Evolutionary conservation across 2,113 vertebrate genomes (phyloP).

Genomic region (Pelmatolapia mariae): DNA sequence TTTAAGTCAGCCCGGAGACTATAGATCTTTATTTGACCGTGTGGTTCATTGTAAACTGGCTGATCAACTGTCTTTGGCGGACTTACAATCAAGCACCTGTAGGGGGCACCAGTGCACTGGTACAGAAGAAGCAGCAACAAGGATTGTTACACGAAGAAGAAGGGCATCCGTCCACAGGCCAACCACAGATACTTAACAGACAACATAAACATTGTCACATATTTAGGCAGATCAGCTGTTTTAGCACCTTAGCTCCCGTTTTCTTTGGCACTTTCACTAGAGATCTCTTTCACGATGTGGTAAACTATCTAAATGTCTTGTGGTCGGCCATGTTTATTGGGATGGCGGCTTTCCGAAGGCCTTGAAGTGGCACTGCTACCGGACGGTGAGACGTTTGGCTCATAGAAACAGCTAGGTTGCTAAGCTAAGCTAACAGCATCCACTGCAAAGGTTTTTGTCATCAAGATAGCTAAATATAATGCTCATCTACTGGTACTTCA

Average conservation of each 20-base stretch:
- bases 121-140: accelerated
- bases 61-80: neutral
- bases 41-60: neutral
- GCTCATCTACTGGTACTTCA: neutral
- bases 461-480: neutral
- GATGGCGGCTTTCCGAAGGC: conserved; percentile 9
- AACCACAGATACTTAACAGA: conserved; percentile 10
- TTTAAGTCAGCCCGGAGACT: accelerated
- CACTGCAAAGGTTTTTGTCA: neutral
- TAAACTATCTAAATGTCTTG: neutral
- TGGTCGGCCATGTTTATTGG: neutral
- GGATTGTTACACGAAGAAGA: neutral
- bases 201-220: conserved; percentile 50
- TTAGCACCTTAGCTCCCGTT: neutral
- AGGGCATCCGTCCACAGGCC: neutral
- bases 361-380: conserved; percentile 38
- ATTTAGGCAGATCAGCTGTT: neutral
- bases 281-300: neutral
- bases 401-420: neutral
- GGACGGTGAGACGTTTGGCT: conserved; percentile 37
- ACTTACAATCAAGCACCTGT: neutral
- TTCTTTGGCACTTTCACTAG: neutral
- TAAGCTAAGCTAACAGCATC: neutral
- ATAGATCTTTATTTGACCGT: neutral
- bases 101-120: neutral